Evolutionary conservation across 2,113 vertebrate genomes (phyloP), one percentile per base, ranked within the genome.

Genomic region (Oncorhynchus mykiss): DNA sequence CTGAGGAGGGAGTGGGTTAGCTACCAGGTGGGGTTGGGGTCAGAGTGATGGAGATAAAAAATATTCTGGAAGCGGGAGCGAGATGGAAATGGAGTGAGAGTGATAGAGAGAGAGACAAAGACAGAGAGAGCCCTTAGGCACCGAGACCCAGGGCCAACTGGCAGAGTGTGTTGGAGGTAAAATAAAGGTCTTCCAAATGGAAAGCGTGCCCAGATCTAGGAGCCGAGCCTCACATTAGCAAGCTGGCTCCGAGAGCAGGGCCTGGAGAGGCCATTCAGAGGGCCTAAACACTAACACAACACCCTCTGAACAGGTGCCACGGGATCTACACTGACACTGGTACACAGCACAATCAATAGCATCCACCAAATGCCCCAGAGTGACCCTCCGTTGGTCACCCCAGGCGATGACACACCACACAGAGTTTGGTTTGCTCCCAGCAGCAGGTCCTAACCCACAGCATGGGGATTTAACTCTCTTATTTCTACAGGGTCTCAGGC

Each of bases 1-100:
- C 91, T 92, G 91, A 86, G 75, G 82, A 84, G 84, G 79, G 16
- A 13, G 67, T 57, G 70, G 34, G 73, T 8, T 5, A 3, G 25
- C 3, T 2, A 18, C 18, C 59, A 25, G 20, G 48, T 4, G 39
- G 45, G n/a, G 31, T 31, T n/a, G 67, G 60, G 25, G 39, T 67
- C 31, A 68, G 74, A 9, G 60, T 51, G 71, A 69, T 14, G 12
- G 45, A 72, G 25, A 75, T 8, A 77, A 4, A 75, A 24, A 9
- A 4, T 3, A 4, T 3, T 5, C 3, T 3, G 75, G 59, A 73
- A 76, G 78, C 70, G 7, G 48, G 73, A 71, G 73, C 66, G 84
- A 87, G 78, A 70, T 12, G 34, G 12, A 3, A 22, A 22, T 25
- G 5, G 75, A 62, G 76, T 75, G 77, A 74, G 8, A 51, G 73